Evolutionary conservation across 1,140 invertebrate species (phyloP).

Genomic region (Drosophila nigromelanica): DNA sequence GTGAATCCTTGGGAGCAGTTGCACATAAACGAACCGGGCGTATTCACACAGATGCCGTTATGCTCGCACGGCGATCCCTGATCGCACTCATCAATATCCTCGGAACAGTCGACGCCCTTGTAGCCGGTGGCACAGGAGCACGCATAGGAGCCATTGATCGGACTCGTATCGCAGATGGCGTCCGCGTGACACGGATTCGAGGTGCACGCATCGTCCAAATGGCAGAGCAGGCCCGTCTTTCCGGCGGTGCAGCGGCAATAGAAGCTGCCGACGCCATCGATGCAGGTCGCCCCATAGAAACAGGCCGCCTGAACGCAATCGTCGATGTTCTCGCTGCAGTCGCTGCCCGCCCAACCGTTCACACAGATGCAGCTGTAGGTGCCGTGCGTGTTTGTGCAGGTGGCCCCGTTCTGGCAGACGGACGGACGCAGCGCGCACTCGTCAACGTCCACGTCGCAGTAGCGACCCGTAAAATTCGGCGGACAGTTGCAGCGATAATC

Average conservation of each 20-base stretch:
- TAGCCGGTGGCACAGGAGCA: slow-evolving; percentile 97
- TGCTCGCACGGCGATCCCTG: slow-evolving; percentile 97
- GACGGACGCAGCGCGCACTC: slow-evolving; percentile 91
- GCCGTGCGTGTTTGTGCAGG: slow-evolving; percentile 95
- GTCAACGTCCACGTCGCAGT: slow-evolving; percentile 92
- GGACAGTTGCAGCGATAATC: slow-evolving; percentile 95
- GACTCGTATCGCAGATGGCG: slow-evolving; percentile 97
- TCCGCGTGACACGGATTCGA: slow-evolving; percentile 98
- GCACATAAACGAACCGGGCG: slow-evolving; percentile 95
- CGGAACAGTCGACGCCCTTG: slow-evolving; percentile 95
- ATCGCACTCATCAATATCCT: slow-evolving; percentile 97
- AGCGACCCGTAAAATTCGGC: slow-evolving; percentile 92
- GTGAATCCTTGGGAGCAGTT: slow-evolving; percentile 97
- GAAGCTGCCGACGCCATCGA: slow-evolving; percentile 96
- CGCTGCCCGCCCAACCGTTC: slow-evolving; percentile 96
- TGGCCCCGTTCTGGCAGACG: slow-evolving; percentile 97
- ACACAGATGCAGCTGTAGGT: slow-evolving; percentile 98
- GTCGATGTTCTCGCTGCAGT: slow-evolving; percentile 96
- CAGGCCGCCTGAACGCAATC: slow-evolving; percentile 96
- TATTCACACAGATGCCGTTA: slow-evolving; percentile 97
- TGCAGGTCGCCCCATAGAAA: slow-evolving; percentile 98
- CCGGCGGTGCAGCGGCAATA: slow-evolving; percentile 97
- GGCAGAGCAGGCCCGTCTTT: slow-evolving; percentile 96
- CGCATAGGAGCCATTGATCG: slow-evolving; percentile 96
- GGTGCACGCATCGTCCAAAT: slow-evolving; percentile 97